Conservation (phyloP, 1,140 invertebrate genomes). For the Epicauta chinensis region DNA sequence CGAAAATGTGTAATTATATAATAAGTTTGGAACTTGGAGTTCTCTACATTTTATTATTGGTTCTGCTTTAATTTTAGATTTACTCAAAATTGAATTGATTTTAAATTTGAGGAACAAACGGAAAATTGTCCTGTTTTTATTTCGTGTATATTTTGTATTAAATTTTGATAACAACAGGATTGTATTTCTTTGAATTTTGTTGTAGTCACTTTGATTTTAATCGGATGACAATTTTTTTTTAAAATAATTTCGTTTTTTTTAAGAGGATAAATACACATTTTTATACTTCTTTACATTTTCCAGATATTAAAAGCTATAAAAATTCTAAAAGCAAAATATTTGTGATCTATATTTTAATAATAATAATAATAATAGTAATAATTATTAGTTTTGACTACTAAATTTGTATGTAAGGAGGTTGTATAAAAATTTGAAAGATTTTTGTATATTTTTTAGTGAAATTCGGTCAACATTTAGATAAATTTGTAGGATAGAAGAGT, state of each 20-base stretch:
- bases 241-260: slow-evolving; percentile 1
- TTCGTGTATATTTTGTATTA: too few relatives aligned
- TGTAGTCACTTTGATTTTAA: too few relatives aligned
- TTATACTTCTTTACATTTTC: neutral
- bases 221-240: too few relatives aligned
- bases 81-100: neutral
- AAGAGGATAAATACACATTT: slow-evolving; percentile 10
- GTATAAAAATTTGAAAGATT: neutral
- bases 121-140: too few relatives aligned
- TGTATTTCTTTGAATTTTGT: too few relatives aligned
- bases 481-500: neutral
- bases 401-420: neutral
- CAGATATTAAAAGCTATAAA: slow-evolving; percentile 12
- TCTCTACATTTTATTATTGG: slow-evolving; percentile 4
- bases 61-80: slow-evolving; percentile 3
- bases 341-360: slow-evolving; percentile 15
- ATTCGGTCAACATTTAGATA: neutral
- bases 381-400: slow-evolving; percentile 4
- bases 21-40: neutral
- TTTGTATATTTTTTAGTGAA: neutral
- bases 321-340: slow-evolving; percentile 11
- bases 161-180: too few relatives aligned
- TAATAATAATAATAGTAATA: neutral
- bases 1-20: slow-evolving; percentile 12
- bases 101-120: neutral